Evolutionary conservation across 2,888 invertebrate species (phyloP), one percentile per base, ranked within the genome.

Genomic region (Andrena chrysosceles): DNA sequence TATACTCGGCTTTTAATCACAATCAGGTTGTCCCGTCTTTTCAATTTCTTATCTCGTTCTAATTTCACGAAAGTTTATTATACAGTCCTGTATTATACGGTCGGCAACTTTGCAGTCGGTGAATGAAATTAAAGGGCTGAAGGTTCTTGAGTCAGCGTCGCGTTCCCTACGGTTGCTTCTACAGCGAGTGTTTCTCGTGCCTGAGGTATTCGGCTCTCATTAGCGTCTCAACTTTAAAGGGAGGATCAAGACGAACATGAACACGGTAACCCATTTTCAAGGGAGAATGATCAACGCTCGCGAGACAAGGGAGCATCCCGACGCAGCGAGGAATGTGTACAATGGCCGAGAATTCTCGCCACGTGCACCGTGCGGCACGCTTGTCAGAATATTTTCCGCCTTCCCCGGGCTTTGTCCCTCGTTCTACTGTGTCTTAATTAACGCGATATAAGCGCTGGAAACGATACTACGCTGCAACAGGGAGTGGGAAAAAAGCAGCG

Each of bases 221-320:
- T 82, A 80, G 72, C 71, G 70, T 80, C 52, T 71, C 59, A 20
- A 10, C 35, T 70, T 67, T 75, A 71, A 67, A 71, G 29, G 67
- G 31, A n/a, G 49, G 10, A 54, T 67, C 59, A 48, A 31, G 60
- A 33, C 35, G 81, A 77, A 73, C 49, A 54, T 35, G 79, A 56
- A 73, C 64, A 72, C 68, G 66, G 69, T 75, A 76, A 83, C 74
- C 85, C 64, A 85, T 80, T 85, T 83, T 35, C 72, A 6, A 31
- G 54, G n/a, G 42, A 63, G 69, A 83, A 77, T 52, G 75, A 83
- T 35, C 64, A 69, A 66, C 59, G 62, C 59, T 78, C 54, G 54
- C 35, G 31, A 35, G 16, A 48, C 74, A 74, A 80, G 85, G 16
- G 80, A 74, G 64, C 68, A 49, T 33, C 71, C 52, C 29, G 64